phyloP scores from a whole-genome alignment of 2,113 vertebrate genomes.

The Malurus cyaneus region DNA sequence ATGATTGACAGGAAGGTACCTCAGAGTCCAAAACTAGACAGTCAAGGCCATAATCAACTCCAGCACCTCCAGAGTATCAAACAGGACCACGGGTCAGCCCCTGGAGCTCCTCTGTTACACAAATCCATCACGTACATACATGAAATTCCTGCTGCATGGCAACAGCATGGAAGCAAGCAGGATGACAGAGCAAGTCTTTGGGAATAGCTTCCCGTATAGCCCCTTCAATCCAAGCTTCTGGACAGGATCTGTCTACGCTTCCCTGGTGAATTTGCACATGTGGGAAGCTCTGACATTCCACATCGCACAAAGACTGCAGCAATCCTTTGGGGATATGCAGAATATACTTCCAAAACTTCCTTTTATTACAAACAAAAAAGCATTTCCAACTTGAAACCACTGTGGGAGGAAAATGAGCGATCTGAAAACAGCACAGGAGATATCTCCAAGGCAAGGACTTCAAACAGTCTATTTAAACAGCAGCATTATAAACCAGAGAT shows the following conservation, averaged over 20 bases:
- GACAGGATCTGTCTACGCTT: not conserved
- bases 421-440: rapidly evolving
- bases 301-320: rapidly evolving
- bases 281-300: not conserved
- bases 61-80: not conserved
- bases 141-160: not conserved
- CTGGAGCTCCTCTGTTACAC: rapidly evolving
- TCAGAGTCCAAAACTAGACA: not conserved
- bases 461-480: not conserved
- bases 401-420: not conserved
- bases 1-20: not conserved
- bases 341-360: not conserved
- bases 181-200: not conserved
- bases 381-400: not conserved
- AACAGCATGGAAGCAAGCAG: not conserved
- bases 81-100: rapidly evolving
- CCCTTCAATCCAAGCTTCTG: not conserved
- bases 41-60: not conserved
- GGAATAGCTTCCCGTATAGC: rapidly evolving
- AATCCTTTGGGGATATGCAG: not conserved
- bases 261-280: not conserved
- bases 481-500: not conserved
- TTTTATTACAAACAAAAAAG: not conserved
- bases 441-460: not conserved
- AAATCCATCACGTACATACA: rapidly evolving